Conservation (phyloP, 2,113 vertebrate species). For the Neogobius melanostomus region DNA sequence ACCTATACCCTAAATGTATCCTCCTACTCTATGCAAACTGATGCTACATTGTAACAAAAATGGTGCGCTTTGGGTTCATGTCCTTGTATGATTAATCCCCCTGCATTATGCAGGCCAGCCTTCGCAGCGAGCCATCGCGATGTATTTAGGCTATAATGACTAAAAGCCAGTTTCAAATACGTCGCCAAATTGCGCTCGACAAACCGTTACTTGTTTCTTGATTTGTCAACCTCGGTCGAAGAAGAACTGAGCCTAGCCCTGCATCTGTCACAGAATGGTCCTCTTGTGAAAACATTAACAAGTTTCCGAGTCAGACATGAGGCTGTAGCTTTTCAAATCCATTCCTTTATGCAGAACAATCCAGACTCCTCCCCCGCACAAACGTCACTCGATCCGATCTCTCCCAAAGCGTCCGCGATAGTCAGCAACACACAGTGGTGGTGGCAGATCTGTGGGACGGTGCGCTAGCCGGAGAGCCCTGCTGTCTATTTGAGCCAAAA, state of each 20-base stretch:
- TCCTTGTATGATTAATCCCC: neutral
- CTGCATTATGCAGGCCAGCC: neutral
- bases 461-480: conserved; percentile 29
- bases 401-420: conserved; percentile 54
- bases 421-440: conserved; percentile 59
- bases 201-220: neutral
- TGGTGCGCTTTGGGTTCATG: neutral
- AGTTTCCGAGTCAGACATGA: conserved; percentile 14
- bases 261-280: neutral
- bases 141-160: neutral
- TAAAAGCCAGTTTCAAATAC: neutral
- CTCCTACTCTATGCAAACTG: neutral
- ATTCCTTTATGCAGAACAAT: conserved; percentile 42
- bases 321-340: conserved; percentile 6
- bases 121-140: neutral
- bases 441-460: conserved; percentile 52
- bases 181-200: neutral
- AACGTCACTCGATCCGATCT: conserved; percentile 74
- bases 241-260: neutral
- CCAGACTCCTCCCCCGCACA: conserved; percentile 66
- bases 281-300: neutral
- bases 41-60: neutral
- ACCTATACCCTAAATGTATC: neutral
- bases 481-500: conserved; percentile 16
- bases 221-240: neutral